A percentile compares a stretch with the other conserved stretches of the same genome.
Evolutionary conservation across 2,888 invertebrate genomes (phyloP).

Genomic region (Volucella inanis): DNA sequence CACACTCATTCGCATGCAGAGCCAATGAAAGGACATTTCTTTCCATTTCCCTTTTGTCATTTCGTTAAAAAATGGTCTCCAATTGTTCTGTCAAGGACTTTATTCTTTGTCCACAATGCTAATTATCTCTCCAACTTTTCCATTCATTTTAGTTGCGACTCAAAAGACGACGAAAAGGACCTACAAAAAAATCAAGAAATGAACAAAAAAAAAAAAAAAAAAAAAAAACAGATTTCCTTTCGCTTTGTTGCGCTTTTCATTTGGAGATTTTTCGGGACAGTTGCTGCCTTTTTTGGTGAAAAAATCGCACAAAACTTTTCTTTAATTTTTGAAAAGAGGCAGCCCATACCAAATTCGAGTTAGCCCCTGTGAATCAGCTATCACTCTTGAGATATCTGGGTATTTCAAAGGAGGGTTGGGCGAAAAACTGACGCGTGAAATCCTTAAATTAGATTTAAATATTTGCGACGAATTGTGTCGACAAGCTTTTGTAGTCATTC

Average conservation of each 20-base stretch:
- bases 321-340: background rate
- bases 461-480: constrained; percentile 50
- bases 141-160: background rate
- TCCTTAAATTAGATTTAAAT: constrained; percentile 62
- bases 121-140: constrained; percentile 43
- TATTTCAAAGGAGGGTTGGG: background rate
- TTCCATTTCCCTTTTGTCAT: too few relatives aligned
- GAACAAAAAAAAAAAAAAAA: background rate
- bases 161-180: background rate
- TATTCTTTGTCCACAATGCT: constrained; percentile 34
- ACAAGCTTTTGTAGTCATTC: constrained; percentile 49
- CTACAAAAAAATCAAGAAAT: background rate
- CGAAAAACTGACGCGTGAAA: constrained; percentile 52
- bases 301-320: constrained; percentile 24
- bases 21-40: background rate
- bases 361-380: background rate
- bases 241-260: constrained; percentile 48
- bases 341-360: background rate
- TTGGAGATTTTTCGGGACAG: constrained; percentile 29
- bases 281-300: constrained; percentile 22
- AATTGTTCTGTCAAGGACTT: constrained; percentile 39
- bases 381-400: background rate
- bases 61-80: constrained; percentile 6
- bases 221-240: constrained; percentile 18
- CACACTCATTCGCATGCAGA: background rate